A percentile compares a stretch with the other conserved stretches of the same genome.
Conservation (phyloP, 64 coral and sea anemone species). For the Stylophora pistillata region DNA sequence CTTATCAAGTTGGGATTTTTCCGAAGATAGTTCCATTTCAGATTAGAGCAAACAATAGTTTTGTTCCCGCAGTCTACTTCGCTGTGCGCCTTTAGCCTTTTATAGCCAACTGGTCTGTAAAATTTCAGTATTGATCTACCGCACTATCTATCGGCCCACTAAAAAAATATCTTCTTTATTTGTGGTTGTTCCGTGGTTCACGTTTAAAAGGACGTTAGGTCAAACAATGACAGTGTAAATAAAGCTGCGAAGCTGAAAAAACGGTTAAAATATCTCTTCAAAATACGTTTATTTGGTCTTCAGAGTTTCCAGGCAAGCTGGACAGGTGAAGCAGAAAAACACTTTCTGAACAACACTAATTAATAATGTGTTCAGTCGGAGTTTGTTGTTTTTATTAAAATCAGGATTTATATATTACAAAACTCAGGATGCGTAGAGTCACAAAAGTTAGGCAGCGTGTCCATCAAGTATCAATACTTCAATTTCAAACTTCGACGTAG, state of each 20-base stretch:
- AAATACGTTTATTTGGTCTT: constrained; percentile 1
- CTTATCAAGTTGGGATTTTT: too few species aligned
- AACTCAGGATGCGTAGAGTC: neutral
- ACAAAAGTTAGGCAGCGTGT: neutral
- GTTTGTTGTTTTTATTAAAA: neutral
- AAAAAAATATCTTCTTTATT: neutral
- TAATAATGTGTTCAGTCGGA: neutral
- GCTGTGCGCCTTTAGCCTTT: neutral
- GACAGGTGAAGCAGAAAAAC: neutral
- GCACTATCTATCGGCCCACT: constrained; percentile 16
- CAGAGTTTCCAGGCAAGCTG: neutral
- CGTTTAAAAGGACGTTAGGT: neutral
- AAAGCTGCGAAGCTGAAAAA: neutral
- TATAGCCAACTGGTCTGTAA: neutral
- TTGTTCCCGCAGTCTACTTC: neutral
- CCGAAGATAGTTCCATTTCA: neutral
- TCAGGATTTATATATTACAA: neutral
- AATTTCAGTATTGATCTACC: neutral
- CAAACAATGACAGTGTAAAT: neutral
- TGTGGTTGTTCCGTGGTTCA: neutral
- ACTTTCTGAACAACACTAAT: neutral
- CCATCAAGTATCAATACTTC: neutral
- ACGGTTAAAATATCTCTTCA: neutral
- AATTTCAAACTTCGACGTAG: neutral
- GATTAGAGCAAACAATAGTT: neutral